phyloP scores from a whole-genome alignment of 2,797 vertebrate genomes.

The Ibycter americanus region DNA sequence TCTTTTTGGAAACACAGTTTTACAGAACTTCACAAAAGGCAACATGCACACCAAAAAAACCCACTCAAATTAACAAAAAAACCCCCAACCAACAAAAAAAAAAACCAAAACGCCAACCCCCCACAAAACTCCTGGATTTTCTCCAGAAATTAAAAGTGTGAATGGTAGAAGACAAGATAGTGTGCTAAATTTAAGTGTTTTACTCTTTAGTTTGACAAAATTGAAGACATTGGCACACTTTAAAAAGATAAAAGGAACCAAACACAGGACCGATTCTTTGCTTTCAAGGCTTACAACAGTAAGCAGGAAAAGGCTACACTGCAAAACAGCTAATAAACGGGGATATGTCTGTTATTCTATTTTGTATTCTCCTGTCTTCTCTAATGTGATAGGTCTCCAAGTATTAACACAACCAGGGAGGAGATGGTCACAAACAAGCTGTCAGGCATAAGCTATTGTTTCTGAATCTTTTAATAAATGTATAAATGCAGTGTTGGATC shows the following conservation, averaged over 20 bases:
- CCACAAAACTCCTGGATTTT: not conserved
- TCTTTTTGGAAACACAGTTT: not conserved
- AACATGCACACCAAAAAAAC: not conserved
- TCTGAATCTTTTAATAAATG: slow-evolving; percentile 43
- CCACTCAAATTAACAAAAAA: too few species aligned
- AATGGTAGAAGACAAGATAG: not conserved
- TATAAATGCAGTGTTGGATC: slow-evolving; percentile 26
- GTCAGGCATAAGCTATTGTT: slow-evolving; percentile 40
- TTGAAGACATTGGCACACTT: not conserved
- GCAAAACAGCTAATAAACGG: not conserved
- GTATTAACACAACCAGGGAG: slow-evolving; percentile 17
- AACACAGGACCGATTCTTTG: not conserved
- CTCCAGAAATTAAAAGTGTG: not conserved
- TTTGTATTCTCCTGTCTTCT: slow-evolving; percentile 33
- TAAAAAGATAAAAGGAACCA: not conserved
- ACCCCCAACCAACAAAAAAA: too few species aligned
- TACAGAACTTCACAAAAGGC: not conserved
- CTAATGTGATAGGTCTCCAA: slow-evolving; percentile 20
- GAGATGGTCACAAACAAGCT: slow-evolving; percentile 57
- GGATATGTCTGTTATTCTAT: not conserved
- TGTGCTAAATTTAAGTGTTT: not conserved
- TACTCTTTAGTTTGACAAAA: not conserved
- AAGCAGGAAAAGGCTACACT: not conserved
- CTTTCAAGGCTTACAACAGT: not conserved
- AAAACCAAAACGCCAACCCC: not conserved